Base-by-base conservation (phyloP, 2,888 invertebrate genomes). In the Lasioglossum vierecki region DNA sequence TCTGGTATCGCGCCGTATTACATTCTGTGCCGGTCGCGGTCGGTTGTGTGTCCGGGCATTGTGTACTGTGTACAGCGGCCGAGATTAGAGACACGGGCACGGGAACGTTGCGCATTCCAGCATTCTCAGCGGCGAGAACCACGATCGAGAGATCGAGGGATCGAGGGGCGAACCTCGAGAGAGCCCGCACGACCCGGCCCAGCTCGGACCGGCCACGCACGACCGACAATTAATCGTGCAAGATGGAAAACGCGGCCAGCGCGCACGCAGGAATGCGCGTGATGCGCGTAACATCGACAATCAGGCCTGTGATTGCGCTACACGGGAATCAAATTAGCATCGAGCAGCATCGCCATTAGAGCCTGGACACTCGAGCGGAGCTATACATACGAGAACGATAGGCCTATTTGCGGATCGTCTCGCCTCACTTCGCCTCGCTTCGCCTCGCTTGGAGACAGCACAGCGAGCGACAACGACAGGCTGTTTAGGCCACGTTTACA, bases 281-380 rank as follows among this genome's bases (percentile, higher is more conserved):
- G 89, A 90, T 88, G 88, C 80, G 90, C 90, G 88, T 89, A 89
- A 91, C 88, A 88, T 83, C 83, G 87, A 84, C 89, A 88, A 91
- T 90, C 90, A 86, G 83, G 76, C 53, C 73, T 82, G 89, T 86
- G 90, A 90, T 90, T 89, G 89, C 89, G 79, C 84, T 89, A 92
- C 92, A 92, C 88, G 91, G 87, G 91, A 93, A 92, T 92, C 86
- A 90, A 91, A 93, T 93, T 93, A 93, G 93, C 92, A 92, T 92
- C 87, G 86, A 84, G 75, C 82, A 70, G 76, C 79, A 77, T 87
- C 86, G 86, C 89, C 88, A 89, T 89, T 89, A 89, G 86, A 84
- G 70, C 66, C 68, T 15, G 76, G 46, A 82, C 63, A 76, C 53
- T 22, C 60, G 68, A 81, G 30, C 30, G 66, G 79, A 79, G 22